Evolutionary conservation across 2,888 invertebrate genomes (phyloP).

Genomic region (Andrena chrysosceles): DNA sequence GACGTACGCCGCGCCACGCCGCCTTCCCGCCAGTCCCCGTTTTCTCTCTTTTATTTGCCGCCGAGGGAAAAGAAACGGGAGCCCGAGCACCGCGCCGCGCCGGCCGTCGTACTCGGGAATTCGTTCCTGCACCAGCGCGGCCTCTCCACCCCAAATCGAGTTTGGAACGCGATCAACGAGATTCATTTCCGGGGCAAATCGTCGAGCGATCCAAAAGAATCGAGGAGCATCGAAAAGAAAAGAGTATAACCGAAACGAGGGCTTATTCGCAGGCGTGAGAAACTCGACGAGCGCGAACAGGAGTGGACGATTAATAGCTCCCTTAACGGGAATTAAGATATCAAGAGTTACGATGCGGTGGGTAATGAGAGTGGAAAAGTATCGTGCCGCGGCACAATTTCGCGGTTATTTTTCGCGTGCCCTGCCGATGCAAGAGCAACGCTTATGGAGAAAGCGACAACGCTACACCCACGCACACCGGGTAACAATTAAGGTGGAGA

Average conservation of each 20-base stretch:
- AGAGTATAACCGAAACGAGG: not conserved
- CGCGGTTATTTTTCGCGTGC: slow-evolving; percentile 63
- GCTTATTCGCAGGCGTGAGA: slow-evolving; percentile 30
- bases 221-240: not conserved
- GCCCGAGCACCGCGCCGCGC: slow-evolving; percentile 9
- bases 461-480: slow-evolving; percentile 41
- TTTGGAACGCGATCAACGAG: slow-evolving; percentile 18
- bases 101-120: slow-evolving; percentile 61
- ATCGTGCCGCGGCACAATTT: slow-evolving; percentile 51
- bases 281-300: slow-evolving; percentile 12
- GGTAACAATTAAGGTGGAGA: slow-evolving; percentile 60
- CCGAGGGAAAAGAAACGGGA: slow-evolving; percentile 27
- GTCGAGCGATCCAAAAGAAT: not conserved
- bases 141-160: slow-evolving; percentile 39
- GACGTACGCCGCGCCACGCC: slow-evolving; percentile 12
- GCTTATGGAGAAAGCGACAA: slow-evolving; percentile 41
- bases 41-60: slow-evolving; percentile 39
- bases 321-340: slow-evolving; percentile 32
- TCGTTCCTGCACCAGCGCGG: slow-evolving; percentile 26
- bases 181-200: slow-evolving; percentile 38
- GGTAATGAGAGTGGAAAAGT: slow-evolving; percentile 43
- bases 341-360: slow-evolving; percentile 10
- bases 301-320: not conserved
- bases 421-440: slow-evolving; percentile 6
- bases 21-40: slow-evolving; percentile 39